Conservation (phyloP, 2,113 vertebrate species). For the Alectura lathami region DNA sequence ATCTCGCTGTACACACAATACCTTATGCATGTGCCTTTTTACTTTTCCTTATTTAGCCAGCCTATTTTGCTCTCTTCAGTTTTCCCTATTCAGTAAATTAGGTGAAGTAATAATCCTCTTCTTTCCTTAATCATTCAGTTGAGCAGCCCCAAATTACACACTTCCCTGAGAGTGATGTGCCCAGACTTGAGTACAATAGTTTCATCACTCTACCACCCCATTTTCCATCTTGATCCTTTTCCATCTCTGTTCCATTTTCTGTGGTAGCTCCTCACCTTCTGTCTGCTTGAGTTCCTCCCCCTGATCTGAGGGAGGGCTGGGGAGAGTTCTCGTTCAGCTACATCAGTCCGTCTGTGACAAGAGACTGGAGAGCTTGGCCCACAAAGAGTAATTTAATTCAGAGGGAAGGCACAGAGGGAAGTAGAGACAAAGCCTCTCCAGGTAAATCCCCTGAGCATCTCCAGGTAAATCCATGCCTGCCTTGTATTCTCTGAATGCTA, state of each 20-base stretch:
- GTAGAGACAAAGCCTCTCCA: background rate
- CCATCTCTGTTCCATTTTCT: conserved; percentile 12
- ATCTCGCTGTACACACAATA: background rate
- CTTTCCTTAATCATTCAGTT: background rate
- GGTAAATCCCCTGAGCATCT: background rate
- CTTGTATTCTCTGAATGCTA: background rate
- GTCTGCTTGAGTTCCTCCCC: background rate
- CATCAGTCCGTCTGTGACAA: background rate
- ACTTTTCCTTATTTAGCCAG: background rate
- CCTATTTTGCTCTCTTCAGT: background rate
- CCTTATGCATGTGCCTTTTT: background rate
- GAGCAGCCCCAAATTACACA: background rate
- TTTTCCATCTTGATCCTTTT: background rate
- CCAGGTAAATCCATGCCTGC: background rate
- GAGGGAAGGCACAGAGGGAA: background rate
- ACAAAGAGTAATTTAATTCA: background rate
- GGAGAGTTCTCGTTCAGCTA: background rate
- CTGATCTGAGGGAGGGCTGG: background rate
- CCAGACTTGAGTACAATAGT: background rate
- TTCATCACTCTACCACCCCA: background rate
- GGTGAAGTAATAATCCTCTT: background rate
- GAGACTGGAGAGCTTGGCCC: background rate
- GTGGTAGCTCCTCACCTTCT: conserved; percentile 34
- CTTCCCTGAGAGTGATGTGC: background rate
- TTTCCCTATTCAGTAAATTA: background rate